Evolutionary conservation across 2,888 invertebrate species (phyloP).

Genomic region (Yponomeuta cagnagella): DNA sequence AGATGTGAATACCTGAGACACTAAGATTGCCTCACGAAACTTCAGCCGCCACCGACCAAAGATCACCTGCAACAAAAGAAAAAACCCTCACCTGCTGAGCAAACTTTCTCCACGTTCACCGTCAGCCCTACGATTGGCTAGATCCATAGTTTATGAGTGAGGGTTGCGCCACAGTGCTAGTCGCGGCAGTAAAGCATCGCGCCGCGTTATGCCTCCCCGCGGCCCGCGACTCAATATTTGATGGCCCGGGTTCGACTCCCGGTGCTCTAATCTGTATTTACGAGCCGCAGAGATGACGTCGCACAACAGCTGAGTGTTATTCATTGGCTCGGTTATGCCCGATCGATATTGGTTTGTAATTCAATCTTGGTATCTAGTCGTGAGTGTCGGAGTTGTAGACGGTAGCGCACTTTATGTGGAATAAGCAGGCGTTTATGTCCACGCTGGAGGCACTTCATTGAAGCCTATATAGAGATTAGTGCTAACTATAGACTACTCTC

Average conservation of each 20-base stretch:
- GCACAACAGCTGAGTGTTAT: not conserved
- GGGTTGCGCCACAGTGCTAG: conserved; percentile 21
- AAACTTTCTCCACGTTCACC: not conserved
- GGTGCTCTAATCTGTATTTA: conserved; percentile 18
- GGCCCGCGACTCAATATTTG: conserved; percentile 61
- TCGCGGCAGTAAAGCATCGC: conserved; percentile 41
- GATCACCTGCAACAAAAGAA: too few relatives aligned
- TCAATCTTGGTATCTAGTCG: not conserved
- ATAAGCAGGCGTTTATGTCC: not conserved
- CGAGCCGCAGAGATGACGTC: conserved; percentile 6
- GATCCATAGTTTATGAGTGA: conserved; percentile 65
- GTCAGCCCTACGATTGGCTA: conserved; percentile 34
- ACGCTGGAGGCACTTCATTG: too few relatives aligned
- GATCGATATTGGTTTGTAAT: not conserved
- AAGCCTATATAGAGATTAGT: too few relatives aligned
- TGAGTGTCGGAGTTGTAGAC: not conserved
- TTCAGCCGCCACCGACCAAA: too few relatives aligned
- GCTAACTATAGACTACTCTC: too few relatives aligned
- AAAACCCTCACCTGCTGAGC: not conserved
- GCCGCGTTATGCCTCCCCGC: conserved; percentile 51
- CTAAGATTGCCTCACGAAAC: too few relatives aligned
- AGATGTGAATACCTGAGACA: too few relatives aligned
- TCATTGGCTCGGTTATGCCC: not conserved
- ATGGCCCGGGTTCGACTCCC: conserved; percentile 30
- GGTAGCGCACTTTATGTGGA: not conserved